These are phyloP conservation scores for Conistra vaccinii DNA, from an alignment of 2,888 invertebrate species.

Conservation along the genomic window DNA sequence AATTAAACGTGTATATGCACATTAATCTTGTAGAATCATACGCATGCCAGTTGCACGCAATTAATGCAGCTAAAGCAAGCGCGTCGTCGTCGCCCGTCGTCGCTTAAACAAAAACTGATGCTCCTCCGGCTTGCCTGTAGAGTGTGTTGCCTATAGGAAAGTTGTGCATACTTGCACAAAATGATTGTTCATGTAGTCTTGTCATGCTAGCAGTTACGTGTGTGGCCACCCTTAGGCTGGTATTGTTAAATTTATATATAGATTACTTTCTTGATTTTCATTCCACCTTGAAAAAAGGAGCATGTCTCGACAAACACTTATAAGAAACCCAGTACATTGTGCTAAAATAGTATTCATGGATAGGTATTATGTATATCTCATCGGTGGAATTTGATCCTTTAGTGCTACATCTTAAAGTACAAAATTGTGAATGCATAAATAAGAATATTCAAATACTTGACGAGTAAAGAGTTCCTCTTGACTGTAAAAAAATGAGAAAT, in stretches of 20 bases:
- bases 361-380: background rate
- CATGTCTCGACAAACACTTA: conserved; percentile 28
- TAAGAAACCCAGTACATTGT: conserved; percentile 16
- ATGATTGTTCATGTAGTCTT: no score
- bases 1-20: no score
- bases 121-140: no score
- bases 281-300: conserved; percentile 11
- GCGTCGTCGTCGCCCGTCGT: no score
- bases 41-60: no score
- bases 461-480: conserved; percentile 52
- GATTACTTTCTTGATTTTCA: background rate
- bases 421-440: conserved; percentile 13
- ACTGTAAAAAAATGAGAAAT: conserved; percentile 65
- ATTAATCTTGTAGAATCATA: no score
- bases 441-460: conserved; percentile 43
- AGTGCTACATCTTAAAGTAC: background rate
- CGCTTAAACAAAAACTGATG: no score
- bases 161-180: no score
- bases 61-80: no score
- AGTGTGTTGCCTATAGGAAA: no score
- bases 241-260: background rate
- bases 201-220: no score
- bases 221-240: background rate
- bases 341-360: conserved; percentile 10
- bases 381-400: conserved; percentile 34